Conservation (phyloP, 2,888 invertebrate genomes). For the Diplolepis rosae region DNA sequence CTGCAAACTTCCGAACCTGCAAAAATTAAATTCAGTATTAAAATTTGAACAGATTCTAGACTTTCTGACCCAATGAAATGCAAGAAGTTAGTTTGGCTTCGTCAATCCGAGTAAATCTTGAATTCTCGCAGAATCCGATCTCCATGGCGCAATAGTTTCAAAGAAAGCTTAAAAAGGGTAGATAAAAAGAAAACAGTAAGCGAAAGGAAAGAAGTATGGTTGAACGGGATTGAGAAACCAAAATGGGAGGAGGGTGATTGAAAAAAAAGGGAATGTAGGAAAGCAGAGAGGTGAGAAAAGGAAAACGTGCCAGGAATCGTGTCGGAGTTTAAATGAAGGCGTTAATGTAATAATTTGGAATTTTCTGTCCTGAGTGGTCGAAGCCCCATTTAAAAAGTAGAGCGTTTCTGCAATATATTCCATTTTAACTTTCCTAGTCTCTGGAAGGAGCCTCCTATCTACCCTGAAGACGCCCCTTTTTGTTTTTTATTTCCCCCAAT, state of each 20-base stretch:
- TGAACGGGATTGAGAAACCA: conserved; percentile 40
- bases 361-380: conserved; percentile 45
- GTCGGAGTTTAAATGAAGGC: conserved; percentile 49
- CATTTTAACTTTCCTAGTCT: conserved; percentile 43
- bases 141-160: conserved; percentile 50
- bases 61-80: not conserved
- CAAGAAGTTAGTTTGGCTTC: not conserved
- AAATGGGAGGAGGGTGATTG: conserved; percentile 34
- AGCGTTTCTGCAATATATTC: conserved; percentile 45
- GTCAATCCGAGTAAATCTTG: not conserved
- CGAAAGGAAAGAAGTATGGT: conserved; percentile 31
- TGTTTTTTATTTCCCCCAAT: not conserved
- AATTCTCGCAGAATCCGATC: conserved; percentile 35
- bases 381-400: conserved; percentile 49
- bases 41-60: not conserved
- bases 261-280: conserved; percentile 30
- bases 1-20: no score
- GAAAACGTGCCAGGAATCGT: conserved; percentile 49
- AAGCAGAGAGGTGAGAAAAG: conserved; percentile 40
- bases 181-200: conserved; percentile 1
- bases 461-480: not conserved
- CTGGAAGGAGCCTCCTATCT: not conserved
- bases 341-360: conserved; percentile 60
- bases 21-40: no score
- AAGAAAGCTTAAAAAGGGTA: conserved; percentile 19